Base-by-base conservation (phyloP, 2,888 invertebrate species). In the Bellardia pandia region DNA sequence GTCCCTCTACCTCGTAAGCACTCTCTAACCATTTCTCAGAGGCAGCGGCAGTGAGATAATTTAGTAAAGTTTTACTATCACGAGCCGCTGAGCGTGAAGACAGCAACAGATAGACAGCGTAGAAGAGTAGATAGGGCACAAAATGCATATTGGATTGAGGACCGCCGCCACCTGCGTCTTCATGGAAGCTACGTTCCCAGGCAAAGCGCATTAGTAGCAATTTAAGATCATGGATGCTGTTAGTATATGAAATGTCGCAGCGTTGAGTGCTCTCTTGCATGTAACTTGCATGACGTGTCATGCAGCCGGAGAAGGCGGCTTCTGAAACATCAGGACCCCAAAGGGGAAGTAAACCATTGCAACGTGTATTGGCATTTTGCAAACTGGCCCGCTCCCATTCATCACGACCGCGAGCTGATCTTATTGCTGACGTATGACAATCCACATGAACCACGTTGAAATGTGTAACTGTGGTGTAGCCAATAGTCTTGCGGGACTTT, bases 361-460 rank as follows among this genome's bases (percentile, higher is more conserved):
- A 99, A 89, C 97, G 97, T 0, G 99, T 99, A 92, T 99, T 99
- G 1, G 99, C 99, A 94, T 99, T 99, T 94, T 99, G 99, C 60
- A 99, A 94, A 6, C 98, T 98, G 0, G 99, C 99, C 86, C 98
- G 98, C 93, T 99, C 99, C 99, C 99, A 99, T 93, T 99, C 99
- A 91, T 99, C 99, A 83, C 99, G 95, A 30, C 95, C 93, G 30
- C 96, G 94, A 0, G 96, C 95, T 89, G 95, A 93, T 81, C 98
- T 95, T 71, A 99, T 99, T 40, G 99, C 99, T 0, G 98, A 97
- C 95, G 98, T 98, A 94, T 99, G 99, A 92, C 99, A 99, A 93
- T 99, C 99, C 4, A 99, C 97, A 93, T 99, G 99, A 40, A 99
- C 98, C 53, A 99, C 97, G 94, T 99, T 99, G 94, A 99, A 99